Evolutionary conservation across 1,140 invertebrate genomes (phyloP), one percentile per base, ranked within the genome.

Genomic region (Megalopta genalis): DNA sequence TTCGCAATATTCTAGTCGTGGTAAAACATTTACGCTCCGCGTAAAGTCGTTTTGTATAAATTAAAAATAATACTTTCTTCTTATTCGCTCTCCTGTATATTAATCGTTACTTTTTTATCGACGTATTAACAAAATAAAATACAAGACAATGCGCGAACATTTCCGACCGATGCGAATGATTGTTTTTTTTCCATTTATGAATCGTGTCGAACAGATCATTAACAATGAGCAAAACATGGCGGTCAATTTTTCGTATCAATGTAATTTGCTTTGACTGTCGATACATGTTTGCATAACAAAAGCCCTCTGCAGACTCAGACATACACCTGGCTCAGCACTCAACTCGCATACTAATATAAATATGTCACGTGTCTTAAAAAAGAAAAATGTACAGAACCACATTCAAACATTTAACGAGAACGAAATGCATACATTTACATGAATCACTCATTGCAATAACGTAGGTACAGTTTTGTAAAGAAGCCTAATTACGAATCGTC

Each of bases 11-110:
- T 46, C 72, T 82, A 87, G 14, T 64, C 25, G 49, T 25, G 49
- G 68, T 39, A 14, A 46, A 14, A 84, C 49, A 84, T 73, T 70
- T 86, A 86, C 84, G 75, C 75, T 57, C 82, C 70, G 64, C 78
- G 68, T 79, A 86, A 78, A 72, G 16, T 18, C 14, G 5, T 18
- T 52, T 18, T 70, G 39, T 42, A 86, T 88, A 91, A 88, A 86
- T 87, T 90, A 86, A 88, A 89, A 89, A 88, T 91, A 92, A 93
- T 93, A 93, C 92, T 93, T 91, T 85, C 69, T 74, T 77, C 72
- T 87, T 84, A 83, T 86, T 75, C 75, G 86, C 62, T 67, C 84
- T 16, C 81, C n/a, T n/a, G n/a, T n/a, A 66, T 75, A 60, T 72
- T 62, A 12, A 46, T 46, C 42, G 72, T 83, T 87, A 80, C 54